phyloP scores from a whole-genome alignment of 1,140 invertebrate species.

The Teleopsis dalmanni region DNA sequence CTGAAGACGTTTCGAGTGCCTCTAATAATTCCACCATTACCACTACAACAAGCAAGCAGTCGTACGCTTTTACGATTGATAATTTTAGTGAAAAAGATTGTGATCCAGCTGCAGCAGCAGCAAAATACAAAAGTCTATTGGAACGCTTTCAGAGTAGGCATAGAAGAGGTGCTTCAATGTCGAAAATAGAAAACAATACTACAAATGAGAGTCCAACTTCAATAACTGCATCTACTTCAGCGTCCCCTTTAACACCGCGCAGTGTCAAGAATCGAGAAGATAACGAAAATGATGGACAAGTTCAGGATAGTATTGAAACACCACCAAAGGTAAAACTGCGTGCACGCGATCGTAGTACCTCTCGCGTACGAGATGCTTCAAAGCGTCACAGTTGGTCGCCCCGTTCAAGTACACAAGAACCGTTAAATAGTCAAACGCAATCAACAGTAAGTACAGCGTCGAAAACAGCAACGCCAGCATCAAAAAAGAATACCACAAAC shows the following conservation, averaged over 20 bases:
- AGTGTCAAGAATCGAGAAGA: not conserved
- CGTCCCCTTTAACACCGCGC: conserved; percentile 3
- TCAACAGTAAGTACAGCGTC: not conserved
- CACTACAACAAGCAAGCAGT: conserved; percentile 20
- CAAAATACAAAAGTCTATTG: conserved; percentile 53
- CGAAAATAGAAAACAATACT: conserved; percentile 47
- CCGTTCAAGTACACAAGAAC: conserved; percentile 24
- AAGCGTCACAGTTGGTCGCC: conserved; percentile 44
- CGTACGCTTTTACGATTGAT: conserved; percentile 60
- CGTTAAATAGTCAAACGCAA: conserved; percentile 1
- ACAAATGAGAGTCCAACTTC: conserved; percentile 7
- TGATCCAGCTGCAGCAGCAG: conserved; percentile 51
- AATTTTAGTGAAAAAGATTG: conserved; percentile 56
- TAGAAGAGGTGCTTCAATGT: conserved; percentile 61
- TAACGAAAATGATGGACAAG: conserved; percentile 6
- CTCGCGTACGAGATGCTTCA: conserved; percentile 32
- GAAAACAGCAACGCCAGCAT: conserved; percentile 7
- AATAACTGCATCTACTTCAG: conserved; percentile 8
- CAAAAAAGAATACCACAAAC: conserved; percentile 11
- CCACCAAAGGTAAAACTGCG: conserved; percentile 25
- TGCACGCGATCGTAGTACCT: conserved; percentile 36
- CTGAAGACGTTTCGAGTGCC: conserved; percentile 12
- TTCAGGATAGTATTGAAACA: not conserved
- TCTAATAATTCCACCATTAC: conserved; percentile 12
- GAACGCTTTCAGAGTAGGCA: conserved; percentile 63